A percentile compares a stretch with the other conserved stretches of the same genome.
Conservation (phyloP, 2,888 invertebrate genomes). For the Caenorhabditis panamensis region DNA sequence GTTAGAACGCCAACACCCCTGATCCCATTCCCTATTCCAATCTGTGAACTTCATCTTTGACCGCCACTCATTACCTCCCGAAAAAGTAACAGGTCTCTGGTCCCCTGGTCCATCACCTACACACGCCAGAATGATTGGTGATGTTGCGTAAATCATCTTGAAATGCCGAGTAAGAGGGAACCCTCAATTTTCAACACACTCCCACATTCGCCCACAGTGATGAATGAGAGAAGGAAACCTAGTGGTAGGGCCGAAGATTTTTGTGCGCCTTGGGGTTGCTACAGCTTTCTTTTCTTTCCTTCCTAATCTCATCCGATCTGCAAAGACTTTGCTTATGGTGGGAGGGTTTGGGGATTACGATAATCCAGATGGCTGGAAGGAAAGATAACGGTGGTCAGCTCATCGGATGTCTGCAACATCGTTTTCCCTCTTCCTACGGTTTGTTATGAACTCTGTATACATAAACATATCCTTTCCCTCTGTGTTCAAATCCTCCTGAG, state of each 20-base stretch:
- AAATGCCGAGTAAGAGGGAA: slow-evolving; percentile 12
- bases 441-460: slow-evolving; percentile 45
- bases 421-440: not conserved
- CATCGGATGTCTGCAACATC: not conserved
- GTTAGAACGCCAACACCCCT: too few species aligned
- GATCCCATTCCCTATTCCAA: not conserved
- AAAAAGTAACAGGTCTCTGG: not conserved
- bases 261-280: not conserved
- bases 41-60: not conserved
- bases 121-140: slow-evolving; percentile 57
- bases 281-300: not conserved
- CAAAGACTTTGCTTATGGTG: not conserved
- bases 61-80: not conserved
- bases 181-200: slow-evolving; percentile 32
- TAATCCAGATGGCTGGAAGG: slow-evolving; percentile 12
- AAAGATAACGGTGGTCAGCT: slow-evolving; percentile 1
- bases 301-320: slow-evolving; percentile 14
- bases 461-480: slow-evolving; percentile 40
- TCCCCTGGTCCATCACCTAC: not conserved
- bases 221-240: slow-evolving; percentile 15
- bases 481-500: slow-evolving; percentile 1
- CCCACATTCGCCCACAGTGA: slow-evolving; percentile 10
- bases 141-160: slow-evolving; percentile 54
- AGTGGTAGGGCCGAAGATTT: slow-evolving; percentile 4
- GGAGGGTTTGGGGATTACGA: slow-evolving; percentile 12